These are phyloP conservation scores for Plagodis pulveraria DNA, from an alignment of 2,888 invertebrate genomes.

Conservation along the genomic window DNA sequence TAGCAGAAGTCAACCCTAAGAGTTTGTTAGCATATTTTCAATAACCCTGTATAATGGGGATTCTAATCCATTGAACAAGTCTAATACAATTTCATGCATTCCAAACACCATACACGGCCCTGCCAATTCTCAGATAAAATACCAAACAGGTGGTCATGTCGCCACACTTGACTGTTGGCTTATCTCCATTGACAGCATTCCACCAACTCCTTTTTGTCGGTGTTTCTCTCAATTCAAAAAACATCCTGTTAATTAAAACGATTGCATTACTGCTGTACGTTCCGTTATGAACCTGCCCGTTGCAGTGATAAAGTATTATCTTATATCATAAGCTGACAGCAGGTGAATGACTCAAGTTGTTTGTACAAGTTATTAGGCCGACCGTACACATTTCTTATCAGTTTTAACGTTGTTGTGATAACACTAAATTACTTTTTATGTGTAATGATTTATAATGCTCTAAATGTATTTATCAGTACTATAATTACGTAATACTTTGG, in stretches of 20 bases:
- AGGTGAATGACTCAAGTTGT: constrained; percentile 70
- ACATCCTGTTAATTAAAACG: constrained; percentile 35
- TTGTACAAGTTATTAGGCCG: constrained; percentile 58
- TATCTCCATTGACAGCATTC: constrained; percentile 29
- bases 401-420: constrained; percentile 50
- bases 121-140: constrained; percentile 27
- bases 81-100: constrained; percentile 29
- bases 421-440: constrained; percentile 33
- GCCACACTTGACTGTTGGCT: constrained; percentile 11
- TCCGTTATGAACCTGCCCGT: constrained; percentile 42
- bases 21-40: too few relatives aligned
- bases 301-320: constrained; percentile 50
- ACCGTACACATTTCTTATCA: constrained; percentile 48
- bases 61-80: too few relatives aligned
- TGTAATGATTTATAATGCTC: constrained; percentile 30
- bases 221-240: constrained; percentile 28
- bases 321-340: constrained; percentile 61
- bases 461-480: constrained; percentile 11
- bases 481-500: neutral
- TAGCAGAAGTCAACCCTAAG: too few relatives aligned
- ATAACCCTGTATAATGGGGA: too few relatives aligned
- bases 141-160: constrained; percentile 34
- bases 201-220: constrained; percentile 28
- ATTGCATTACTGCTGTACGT: constrained; percentile 26
- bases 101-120: constrained; percentile 20